These are phyloP conservation scores for Pagetopsis macropterus DNA, from an alignment of 2,797 vertebrate species.

Conservation along the genomic window DNA sequence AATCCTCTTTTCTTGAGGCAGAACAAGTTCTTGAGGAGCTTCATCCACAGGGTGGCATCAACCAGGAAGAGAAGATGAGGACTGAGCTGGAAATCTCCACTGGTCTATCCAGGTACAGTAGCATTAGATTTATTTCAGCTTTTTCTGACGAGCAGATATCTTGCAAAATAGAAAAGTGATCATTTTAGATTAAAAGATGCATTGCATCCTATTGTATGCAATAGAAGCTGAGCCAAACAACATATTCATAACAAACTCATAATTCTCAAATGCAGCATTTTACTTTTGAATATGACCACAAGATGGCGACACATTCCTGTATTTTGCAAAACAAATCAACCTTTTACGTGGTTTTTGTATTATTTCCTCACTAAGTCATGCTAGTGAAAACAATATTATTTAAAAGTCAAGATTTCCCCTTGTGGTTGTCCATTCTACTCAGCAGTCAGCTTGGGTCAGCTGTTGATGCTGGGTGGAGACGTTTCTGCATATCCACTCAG, in stretches of 20 bases:
- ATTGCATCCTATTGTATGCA: not conserved
- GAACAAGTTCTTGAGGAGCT: slow-evolving; percentile 74
- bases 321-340: not conserved
- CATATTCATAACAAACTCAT: not conserved
- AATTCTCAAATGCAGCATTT: not conserved
- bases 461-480: slow-evolving; percentile 31
- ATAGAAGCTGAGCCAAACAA: slow-evolving; percentile 22
- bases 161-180: not conserved
- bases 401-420: slow-evolving; percentile 19
- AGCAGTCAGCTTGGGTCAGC: slow-evolving; percentile 16
- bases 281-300: slow-evolving; percentile 52
- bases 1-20: slow-evolving; percentile 74
- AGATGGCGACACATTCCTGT: slow-evolving; percentile 54
- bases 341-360: not conserved
- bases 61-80: slow-evolving; percentile 74
- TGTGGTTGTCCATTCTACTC: slow-evolving; percentile 13
- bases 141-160: not conserved
- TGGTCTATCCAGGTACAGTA: slow-evolving; percentile 76
- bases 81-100: slow-evolving; percentile 72
- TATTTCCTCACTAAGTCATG: slow-evolving; percentile 16
- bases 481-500: slow-evolving; percentile 21
- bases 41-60: slow-evolving; percentile 61
- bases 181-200: not conserved
- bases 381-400: not conserved
- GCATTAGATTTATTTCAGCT: not conserved